A percentile compares a stretch with the other conserved stretches of the same genome.
These are phyloP conservation scores for Itoplectis maculator DNA, from an alignment of 2,888 invertebrate genomes.

Conservation along the genomic window DNA sequence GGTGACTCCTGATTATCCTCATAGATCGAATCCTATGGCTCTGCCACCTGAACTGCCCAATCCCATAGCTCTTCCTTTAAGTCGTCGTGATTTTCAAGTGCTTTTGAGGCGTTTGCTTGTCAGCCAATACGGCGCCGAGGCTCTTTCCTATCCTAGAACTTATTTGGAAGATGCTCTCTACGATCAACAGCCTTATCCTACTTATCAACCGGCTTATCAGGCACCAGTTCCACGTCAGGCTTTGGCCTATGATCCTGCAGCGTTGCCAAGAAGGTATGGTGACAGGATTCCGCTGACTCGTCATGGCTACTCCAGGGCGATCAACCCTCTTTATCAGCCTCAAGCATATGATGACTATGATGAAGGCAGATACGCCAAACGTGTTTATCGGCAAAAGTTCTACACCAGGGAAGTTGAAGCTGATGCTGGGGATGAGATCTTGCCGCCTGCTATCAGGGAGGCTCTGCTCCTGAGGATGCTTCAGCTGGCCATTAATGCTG, in stretches of 20 bases:
- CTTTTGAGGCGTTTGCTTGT: constrained; percentile 88
- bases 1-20: constrained; percentile 77
- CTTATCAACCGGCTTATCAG: constrained; percentile 84
- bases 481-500: constrained; percentile 89
- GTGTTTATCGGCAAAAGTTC: constrained; percentile 82
- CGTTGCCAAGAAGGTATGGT: constrained; percentile 74
- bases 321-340: constrained; percentile 77
- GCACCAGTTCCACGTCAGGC: constrained; percentile 75
- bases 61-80: constrained; percentile 89
- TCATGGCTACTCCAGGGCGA: constrained; percentile 72
- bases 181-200: constrained; percentile 82
- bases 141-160: constrained; percentile 80
- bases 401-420: constrained; percentile 74
- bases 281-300: constrained; percentile 79
- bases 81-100: constrained; percentile 89
- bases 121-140: constrained; percentile 85
- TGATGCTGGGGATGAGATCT: constrained; percentile 87
- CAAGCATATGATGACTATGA: constrained; percentile 80
- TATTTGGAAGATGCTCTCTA: constrained; percentile 82
- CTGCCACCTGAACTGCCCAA: constrained; percentile 85
- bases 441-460: constrained; percentile 90
- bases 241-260: constrained; percentile 71
- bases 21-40: constrained; percentile 74
- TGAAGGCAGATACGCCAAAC: constrained; percentile 78
- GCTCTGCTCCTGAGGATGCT: constrained; percentile 90